phyloP scores from a whole-genome alignment of 2,888 invertebrate species.

The Endomychus coccineus region DNA sequence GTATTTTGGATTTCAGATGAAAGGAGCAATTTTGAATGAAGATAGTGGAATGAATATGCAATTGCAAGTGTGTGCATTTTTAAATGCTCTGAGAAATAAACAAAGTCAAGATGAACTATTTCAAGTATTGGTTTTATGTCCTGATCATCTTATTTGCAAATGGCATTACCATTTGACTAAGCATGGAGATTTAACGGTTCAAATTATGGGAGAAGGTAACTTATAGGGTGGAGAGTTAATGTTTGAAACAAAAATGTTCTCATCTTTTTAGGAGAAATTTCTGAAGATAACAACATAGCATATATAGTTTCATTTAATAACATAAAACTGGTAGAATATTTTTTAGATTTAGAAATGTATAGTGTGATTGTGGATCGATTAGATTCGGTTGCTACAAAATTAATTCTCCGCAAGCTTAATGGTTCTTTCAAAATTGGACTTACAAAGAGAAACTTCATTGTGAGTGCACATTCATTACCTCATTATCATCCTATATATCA shows the following conservation, averaged over 20 bases:
- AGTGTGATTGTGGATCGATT: constrained; percentile 32
- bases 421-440: constrained; percentile 35
- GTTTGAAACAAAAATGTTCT: background rate
- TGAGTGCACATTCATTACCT: no score
- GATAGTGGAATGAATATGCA: constrained; percentile 31
- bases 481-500: background rate
- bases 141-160: constrained; percentile 22
- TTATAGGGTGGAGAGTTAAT: background rate
- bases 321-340: constrained; percentile 27
- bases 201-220: constrained; percentile 25
- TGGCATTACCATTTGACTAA: constrained; percentile 33
- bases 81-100: constrained; percentile 24
- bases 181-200: constrained; percentile 25
- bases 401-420: constrained; percentile 26
- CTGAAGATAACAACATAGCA: constrained; percentile 4
- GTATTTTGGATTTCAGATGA: constrained; percentile 32
- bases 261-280: background rate
- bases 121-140: constrained; percentile 28
- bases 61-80: constrained; percentile 31
- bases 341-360: constrained; percentile 27
- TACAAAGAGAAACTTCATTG: constrained; percentile 35
- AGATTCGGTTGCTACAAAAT: constrained; percentile 33
- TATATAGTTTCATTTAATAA: constrained; percentile 25
- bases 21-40: constrained; percentile 36
- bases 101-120: constrained; percentile 18